These are phyloP conservation scores for Neotoxoptera formosana DNA, from an alignment of 1,140 invertebrate species.

Conservation along the genomic window DNA sequence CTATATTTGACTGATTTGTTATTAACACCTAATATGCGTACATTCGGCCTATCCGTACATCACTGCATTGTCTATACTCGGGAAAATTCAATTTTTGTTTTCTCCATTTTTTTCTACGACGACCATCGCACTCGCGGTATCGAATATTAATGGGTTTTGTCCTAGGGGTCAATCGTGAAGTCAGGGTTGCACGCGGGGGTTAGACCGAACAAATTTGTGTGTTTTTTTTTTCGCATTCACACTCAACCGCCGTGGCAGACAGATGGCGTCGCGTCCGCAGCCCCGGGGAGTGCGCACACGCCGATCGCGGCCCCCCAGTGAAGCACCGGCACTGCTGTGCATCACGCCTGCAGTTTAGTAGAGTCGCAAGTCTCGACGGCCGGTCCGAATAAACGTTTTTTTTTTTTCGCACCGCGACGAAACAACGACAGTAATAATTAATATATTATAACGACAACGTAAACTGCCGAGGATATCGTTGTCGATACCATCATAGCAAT, in stretches of 20 bases:
- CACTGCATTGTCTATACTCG: neutral
- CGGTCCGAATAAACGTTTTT: constrained; percentile 19
- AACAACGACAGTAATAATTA: neutral
- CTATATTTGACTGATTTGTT: neutral
- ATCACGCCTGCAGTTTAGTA: constrained; percentile 55
- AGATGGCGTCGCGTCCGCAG: constrained; percentile 25
- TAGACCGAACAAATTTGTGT: neutral
- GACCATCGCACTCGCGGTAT: neutral
- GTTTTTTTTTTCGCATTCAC: neutral
- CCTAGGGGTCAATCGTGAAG: neutral
- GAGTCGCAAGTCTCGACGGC: constrained; percentile 53
- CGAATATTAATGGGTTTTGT: constrained; percentile 16
- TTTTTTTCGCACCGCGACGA: neutral
- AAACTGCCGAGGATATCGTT: neutral
- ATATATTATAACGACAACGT: neutral
- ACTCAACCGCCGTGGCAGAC: neutral
- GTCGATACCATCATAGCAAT: neutral
- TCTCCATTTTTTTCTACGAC: neutral
- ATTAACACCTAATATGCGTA: neutral
- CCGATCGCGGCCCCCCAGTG: constrained; percentile 11
- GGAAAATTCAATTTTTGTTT: neutral
- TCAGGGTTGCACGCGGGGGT: neutral
- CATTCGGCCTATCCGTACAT: neutral
- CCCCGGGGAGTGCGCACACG: constrained; percentile 48
- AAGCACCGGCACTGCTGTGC: neutral